phyloP scores from a whole-genome alignment of 2,797 vertebrate species.

The Fundulus diaphanus region DNA sequence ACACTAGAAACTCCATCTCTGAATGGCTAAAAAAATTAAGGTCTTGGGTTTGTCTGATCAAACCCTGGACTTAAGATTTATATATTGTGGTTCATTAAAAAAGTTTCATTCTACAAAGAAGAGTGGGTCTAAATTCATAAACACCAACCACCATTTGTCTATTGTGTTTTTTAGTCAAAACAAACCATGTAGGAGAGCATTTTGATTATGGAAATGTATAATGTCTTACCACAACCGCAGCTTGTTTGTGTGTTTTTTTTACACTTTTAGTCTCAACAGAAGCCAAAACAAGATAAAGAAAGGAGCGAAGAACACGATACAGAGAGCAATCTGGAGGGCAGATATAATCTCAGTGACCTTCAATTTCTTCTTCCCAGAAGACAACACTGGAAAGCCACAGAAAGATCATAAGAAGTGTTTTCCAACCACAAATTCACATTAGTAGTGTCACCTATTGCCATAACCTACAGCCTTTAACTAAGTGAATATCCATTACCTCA shows the following conservation, averaged over 20 bases:
- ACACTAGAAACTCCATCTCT: too few relatives aligned
- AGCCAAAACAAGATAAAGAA: background rate
- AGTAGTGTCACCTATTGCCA: background rate
- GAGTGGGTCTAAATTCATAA: too few relatives aligned
- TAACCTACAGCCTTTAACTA: background rate
- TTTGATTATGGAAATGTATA: background rate
- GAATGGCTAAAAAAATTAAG: too few relatives aligned
- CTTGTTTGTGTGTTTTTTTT: background rate
- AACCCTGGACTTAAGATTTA: too few relatives aligned
- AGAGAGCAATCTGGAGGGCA: background rate
- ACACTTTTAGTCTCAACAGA: background rate
- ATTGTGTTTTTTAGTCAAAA: background rate
- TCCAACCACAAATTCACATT: background rate
- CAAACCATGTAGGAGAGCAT: background rate
- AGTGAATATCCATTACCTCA: background rate
- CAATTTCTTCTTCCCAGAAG: background rate
- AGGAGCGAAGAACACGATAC: background rate
- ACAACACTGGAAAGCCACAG: background rate
- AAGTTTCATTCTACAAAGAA: background rate
- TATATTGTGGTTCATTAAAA: background rate
- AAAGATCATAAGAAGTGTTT: background rate
- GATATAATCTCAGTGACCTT: constrained; percentile 1
- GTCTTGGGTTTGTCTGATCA: too few relatives aligned
- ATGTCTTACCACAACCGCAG: background rate
- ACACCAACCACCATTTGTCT: background rate